Base-by-base conservation (phyloP, 92 coral and sea anemone genomes). In the Palythoa heliodiscus region DNA sequence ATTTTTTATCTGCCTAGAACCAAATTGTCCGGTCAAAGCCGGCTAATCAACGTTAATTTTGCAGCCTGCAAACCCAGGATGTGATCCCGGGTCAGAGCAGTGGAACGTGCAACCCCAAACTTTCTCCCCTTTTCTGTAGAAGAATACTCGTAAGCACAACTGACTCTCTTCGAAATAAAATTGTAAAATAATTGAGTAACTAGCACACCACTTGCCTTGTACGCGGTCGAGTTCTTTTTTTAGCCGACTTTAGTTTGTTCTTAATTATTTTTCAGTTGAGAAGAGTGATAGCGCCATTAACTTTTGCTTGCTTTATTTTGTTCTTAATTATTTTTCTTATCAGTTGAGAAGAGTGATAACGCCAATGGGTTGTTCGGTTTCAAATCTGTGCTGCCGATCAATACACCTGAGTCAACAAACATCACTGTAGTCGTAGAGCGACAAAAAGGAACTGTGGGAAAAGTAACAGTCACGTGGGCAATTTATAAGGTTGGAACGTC, bases 331-430 rank as follows among this genome's bases (percentile, higher is more conserved):
- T 87, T 12, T n/a, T 43, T 66, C 64, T 40, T 48, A 52, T 75
- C 61, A 96, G 99, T 96, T 53, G 89, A 91, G 24, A 96, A 96
- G 82, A 96, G 99, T 81, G 99, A 96, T 92, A 94, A 96, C 77
- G 99, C 99, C 69, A 96, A 96, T 82, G 99, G 99, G 5, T 67
- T 96, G 91, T 96, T 94, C 85, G 93, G 91, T 14, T 96, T 96
- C 85, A 71, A 66, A 29, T 88, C 98, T 15, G 81, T 72, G 7
- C 48, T 71, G 24, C 91, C 96, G 22, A 81, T 88, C 14, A 82
- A 76, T 17, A 79, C 91, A 24, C 58, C 16, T 7, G 99, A 96
- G 83, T 68, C 87, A 23, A 78, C 73, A 50, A 96, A 94, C 82
- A 88, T 89, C 25, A 91, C 91, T 57, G 63, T 83, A 52, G 87